Evolutionary conservation across 2,888 invertebrate genomes (phyloP).

Genomic region (Phasia obesa): DNA sequence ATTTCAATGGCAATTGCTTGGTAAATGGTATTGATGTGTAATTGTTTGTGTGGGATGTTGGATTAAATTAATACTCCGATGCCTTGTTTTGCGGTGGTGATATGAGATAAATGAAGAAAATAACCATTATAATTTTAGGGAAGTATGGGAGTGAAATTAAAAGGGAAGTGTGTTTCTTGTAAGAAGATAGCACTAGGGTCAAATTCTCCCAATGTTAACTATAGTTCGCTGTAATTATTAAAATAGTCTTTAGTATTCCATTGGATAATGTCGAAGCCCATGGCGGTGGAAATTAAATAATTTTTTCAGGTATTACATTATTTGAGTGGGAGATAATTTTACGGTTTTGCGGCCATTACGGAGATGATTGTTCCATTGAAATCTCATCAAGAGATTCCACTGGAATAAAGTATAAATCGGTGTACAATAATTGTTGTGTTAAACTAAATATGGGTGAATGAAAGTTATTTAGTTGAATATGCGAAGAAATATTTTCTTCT

Average conservation of each 20-base stretch:
- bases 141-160: background rate
- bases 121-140: background rate
- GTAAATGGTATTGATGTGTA: background rate
- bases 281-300: too few species aligned
- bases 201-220: background rate
- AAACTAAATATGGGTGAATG: too few species aligned
- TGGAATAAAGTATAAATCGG: too few species aligned
- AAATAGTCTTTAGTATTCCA: background rate
- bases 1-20: constrained; percentile 2
- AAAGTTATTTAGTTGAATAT: too few species aligned
- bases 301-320: too few species aligned
- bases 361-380: too few species aligned
- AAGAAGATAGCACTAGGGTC: background rate
- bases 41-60: background rate
- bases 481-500: too few species aligned
- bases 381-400: background rate
- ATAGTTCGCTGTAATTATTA: background rate
- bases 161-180: background rate
- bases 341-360: too few species aligned
- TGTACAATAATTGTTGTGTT: too few species aligned
- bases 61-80: background rate
- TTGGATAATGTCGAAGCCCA: background rate
- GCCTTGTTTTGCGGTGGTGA: background rate
- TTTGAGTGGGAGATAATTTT: too few species aligned
- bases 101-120: background rate